These are phyloP conservation scores for Manis crassicaudata DNA, from an alignment of 2,797 vertebrate species.

Conservation along the genomic window DNA sequence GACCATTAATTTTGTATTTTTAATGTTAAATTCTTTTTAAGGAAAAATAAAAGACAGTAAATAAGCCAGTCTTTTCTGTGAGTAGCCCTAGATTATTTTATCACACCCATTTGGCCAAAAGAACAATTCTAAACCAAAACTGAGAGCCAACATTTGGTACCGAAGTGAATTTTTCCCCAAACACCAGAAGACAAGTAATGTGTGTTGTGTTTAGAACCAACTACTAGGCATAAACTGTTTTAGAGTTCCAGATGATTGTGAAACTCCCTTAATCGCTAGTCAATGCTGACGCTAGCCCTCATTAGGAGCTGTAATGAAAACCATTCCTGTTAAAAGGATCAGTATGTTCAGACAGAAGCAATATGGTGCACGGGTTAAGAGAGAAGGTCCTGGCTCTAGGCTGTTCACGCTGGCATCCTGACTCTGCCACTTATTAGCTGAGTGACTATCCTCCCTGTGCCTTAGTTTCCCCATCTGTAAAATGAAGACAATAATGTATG, in stretches of 20 bases:
- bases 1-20: not conserved
- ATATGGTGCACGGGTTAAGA: fast-evolving
- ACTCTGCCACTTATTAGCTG: not conserved
- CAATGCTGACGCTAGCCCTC: not conserved
- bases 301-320: not conserved
- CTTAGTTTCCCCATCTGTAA: not conserved
- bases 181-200: not conserved
- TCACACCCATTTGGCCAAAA: not conserved
- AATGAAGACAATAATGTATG: not conserved
- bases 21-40: not conserved
- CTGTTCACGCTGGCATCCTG: not conserved
- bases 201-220: not conserved
- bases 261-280: not conserved
- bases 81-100: not conserved
- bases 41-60: not conserved
- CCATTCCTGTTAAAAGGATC: not conserved
- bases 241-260: not conserved
- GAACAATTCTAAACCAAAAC: conserved; percentile 9
- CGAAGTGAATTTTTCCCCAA: not conserved
- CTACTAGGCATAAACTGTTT: not conserved
- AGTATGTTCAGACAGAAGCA: not conserved
- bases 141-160: not conserved
- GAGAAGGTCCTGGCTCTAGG: not conserved
- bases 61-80: not conserved
- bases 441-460: not conserved